Evolutionary conservation across 2,888 invertebrate species (phyloP), one percentile per base, ranked within the genome.

Genomic region (Papilio demoleus): DNA sequence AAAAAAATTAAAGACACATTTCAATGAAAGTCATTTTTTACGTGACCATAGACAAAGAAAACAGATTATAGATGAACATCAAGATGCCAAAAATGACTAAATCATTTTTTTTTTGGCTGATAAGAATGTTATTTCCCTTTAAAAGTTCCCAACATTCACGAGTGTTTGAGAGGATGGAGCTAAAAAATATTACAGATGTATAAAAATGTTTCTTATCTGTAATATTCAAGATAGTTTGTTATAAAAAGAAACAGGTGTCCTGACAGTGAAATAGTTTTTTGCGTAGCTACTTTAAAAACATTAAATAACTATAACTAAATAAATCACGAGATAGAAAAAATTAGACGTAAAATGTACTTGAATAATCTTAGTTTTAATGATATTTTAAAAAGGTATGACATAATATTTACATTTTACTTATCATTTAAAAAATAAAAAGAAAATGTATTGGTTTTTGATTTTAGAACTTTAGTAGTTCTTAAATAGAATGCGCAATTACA

Each of bases 231-330:
- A 3, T 31, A 56, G 53, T 56, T 56, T 56, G 53, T 56, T 31
- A 56, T 31, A 31, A 56, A 17, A 31, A 31, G 53, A 56, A 56
- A 56, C 53, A 56, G 53, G 53, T 56, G 53, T 31, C 53, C 31
- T 31, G 68, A 42, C 68, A 45, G 70, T 31, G 53, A 14, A 31
- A 50, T 50, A 27, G 53, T n/a, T 56, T 56, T 31, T 31, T 56
- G 53, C 27, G 53, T 56, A 31, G 31, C 31, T 56, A 31, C 17
- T 56, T n/a, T 31, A 56, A 56, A 56, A 31, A 9, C 17, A 3
- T 56, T 56, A n/a, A n/a, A n/a, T 53, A 27, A 27, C 31, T 27
- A 31, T 31, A 53, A n/a, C 53, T 27, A 53, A 53, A 53, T 53
- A 27, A 31, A 53, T 53, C 50, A 17, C 12, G 17, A 12, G 5